Evolutionary conservation across 2,888 invertebrate species (phyloP), one percentile per base, ranked within the genome.

Genomic region (Galerucella nymphaeae): DNA sequence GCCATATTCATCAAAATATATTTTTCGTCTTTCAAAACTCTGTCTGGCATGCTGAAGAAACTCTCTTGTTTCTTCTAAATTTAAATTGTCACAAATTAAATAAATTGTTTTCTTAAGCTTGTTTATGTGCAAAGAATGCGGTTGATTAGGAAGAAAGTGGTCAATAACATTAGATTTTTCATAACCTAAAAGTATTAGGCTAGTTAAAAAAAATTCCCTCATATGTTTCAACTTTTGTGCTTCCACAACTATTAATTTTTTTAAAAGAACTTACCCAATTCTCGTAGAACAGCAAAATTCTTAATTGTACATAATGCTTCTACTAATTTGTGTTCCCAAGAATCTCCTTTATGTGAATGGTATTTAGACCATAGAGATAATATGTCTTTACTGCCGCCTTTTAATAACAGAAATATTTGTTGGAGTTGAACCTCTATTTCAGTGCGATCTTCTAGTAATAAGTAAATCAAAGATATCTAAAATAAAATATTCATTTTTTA

Each of bases 271-370:
- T 62, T 61, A 77, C 81, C 82, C 61, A 80, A 70, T 30, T 38
- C n/a, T 59, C 76, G 78, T n/a, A 83, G 66, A 53, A 81, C 61
- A 71, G 79, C 42, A 71, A 83, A 84, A 76, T 88, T 87, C 70
- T 88, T 85, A 14, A 90, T 87, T 20, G 90, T 87, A 70, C 87
- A 85, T 20, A 90, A 77, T 0, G 89, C 88, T 83, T 91, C 90
- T 0, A 90, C 71, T 1, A 90, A 75, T 76, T 85, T 84, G 0
- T 82, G 77, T 30, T 85, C 83, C 90, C 90, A 90, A 18, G 83
- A 78, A 2, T 66, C 59, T 65, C 84, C 81, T 0, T 71, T 74
- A 18, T 82, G 77, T 2, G 76, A 74, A 70, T 81, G 73, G 30
- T 74, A 38, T 6, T 48, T 45, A 2, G 84, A 79, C 83, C 86